phyloP scores from a whole-genome alignment of 30 jellyfish, hydroid and myxozoan genomes.

The Chrysaora quinquecirrha region DNA sequence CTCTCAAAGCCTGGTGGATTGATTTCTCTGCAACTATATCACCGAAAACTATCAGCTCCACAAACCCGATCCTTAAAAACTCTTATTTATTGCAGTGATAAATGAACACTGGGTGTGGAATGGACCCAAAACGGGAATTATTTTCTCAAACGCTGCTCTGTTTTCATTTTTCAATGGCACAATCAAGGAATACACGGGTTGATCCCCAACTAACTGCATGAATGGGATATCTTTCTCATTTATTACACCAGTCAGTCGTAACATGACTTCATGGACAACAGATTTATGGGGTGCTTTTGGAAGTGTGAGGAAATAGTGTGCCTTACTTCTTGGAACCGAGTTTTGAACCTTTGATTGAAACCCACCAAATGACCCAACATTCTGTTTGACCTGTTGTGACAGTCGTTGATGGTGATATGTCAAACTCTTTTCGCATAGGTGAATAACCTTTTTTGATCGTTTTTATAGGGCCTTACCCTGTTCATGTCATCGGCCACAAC shows the following conservation, averaged over 20 bases:
- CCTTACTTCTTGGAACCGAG: conserved; percentile 39
- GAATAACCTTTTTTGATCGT: background rate
- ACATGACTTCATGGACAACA: conserved; percentile 31
- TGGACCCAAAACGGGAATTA: conserved; percentile 38
- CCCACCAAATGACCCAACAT: conserved; percentile 54
- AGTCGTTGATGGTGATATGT: background rate
- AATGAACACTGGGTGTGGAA: conserved; percentile 47
- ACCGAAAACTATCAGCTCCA: conserved; percentile 44
- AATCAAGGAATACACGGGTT: conserved; percentile 14
- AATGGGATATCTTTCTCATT: conserved; percentile 15
- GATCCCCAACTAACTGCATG: conserved; percentile 29
- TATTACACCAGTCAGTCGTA: conserved; percentile 3
- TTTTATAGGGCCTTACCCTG: background rate
- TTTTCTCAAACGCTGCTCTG: conserved; percentile 26
- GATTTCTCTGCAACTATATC: conserved; percentile 38
- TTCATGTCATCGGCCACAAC: conserved; percentile 45
- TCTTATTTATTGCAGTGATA: conserved; percentile 40
- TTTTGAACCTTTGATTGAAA: conserved; percentile 45
- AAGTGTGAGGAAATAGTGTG: conserved; percentile 8
- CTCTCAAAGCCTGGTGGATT: conserved; percentile 50
- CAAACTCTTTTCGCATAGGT: background rate
- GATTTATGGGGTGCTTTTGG: conserved; percentile 12
- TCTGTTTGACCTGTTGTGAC: conserved; percentile 14
- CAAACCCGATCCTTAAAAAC: conserved; percentile 60
- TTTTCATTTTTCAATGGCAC: conserved; percentile 41